Conservation (phyloP, 2,797 vertebrate species). For the Florisuga fusca region DNA sequence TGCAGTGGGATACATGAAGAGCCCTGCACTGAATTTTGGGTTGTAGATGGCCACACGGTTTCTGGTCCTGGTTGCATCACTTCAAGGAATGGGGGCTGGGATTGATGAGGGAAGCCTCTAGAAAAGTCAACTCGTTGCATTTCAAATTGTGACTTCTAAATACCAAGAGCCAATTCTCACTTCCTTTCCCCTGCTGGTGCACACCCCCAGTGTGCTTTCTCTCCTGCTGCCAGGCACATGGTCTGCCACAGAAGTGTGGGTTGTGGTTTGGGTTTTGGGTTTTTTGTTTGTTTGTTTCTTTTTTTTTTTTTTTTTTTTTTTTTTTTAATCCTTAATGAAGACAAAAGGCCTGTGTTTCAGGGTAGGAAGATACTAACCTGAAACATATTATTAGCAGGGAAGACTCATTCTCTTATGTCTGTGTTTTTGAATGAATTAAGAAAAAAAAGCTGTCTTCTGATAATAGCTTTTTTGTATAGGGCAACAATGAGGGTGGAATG, state of each 20-base stretch:
- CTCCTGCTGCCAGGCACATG: constrained; percentile 60
- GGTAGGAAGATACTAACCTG: not conserved
- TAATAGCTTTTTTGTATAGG: not conserved
- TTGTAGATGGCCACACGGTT: not conserved
- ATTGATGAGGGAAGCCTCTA: not conserved
- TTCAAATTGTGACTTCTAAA: constrained; percentile 45
- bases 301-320: too few relatives aligned
- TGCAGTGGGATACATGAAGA: not conserved
- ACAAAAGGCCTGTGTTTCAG: constrained; percentile 53
- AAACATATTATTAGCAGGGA: constrained; percentile 52
- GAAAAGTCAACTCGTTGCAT: not conserved
- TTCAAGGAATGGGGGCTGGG: not conserved
- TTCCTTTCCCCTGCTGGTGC: constrained; percentile 41
- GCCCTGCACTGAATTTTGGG: not conserved
- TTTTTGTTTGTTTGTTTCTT: too few relatives aligned
- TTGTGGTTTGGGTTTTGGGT: not conserved
- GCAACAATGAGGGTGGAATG: not conserved
- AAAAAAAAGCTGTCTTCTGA: not conserved
- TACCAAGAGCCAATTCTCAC: not conserved
- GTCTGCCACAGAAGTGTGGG: constrained; percentile 37
- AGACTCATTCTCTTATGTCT: constrained; percentile 56
- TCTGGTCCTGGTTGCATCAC: not conserved
- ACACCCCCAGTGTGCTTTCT: not conserved
- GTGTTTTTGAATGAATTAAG: constrained; percentile 48
- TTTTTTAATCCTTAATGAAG: constrained; percentile 56